Percentiles rank a stretch among this genome's conserved stretches.
phyloP scores from a whole-genome alignment of 2,113 vertebrate species.

The Otocyon megalotis region DNA sequence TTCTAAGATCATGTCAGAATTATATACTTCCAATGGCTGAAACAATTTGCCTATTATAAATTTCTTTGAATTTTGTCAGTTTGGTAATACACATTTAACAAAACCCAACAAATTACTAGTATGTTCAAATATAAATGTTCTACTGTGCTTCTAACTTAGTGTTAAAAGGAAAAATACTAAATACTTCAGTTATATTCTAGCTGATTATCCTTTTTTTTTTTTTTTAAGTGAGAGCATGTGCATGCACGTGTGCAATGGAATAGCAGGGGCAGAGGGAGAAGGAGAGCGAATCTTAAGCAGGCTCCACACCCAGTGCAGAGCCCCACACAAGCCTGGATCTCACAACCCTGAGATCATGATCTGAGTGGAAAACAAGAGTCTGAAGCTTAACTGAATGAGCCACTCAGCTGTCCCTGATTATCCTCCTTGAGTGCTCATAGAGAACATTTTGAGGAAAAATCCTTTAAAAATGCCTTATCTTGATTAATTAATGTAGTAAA shows the following conservation, averaged over 20 bases:
- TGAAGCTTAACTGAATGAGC: background rate
- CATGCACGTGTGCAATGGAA: background rate
- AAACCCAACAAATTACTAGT: background rate
- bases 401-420: background rate
- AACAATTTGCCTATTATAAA: background rate
- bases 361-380: background rate
- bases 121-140: slow-evolving; percentile 30
- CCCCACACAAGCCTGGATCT: background rate
- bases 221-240: background rate
- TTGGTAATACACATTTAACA: slow-evolving; percentile 38
- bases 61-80: slow-evolving; percentile 51
- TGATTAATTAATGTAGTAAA: background rate
- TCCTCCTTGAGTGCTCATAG: background rate
- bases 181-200: background rate
- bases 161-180: slow-evolving; percentile 41
- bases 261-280: background rate
- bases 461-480: slow-evolving; percentile 9
- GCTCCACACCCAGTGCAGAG: background rate
- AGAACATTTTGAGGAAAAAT: background rate
- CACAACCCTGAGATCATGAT: background rate
- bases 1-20: background rate
- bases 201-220: background rate
- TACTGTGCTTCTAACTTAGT: background rate
- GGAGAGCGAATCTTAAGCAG: background rate
- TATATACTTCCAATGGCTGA: background rate